A percentile compares a stretch with the other conserved stretches of the same genome.
These are phyloP conservation scores for Sylvicola fuscatus DNA, from an alignment of 2,888 invertebrate species.

Conservation along the genomic window DNA sequence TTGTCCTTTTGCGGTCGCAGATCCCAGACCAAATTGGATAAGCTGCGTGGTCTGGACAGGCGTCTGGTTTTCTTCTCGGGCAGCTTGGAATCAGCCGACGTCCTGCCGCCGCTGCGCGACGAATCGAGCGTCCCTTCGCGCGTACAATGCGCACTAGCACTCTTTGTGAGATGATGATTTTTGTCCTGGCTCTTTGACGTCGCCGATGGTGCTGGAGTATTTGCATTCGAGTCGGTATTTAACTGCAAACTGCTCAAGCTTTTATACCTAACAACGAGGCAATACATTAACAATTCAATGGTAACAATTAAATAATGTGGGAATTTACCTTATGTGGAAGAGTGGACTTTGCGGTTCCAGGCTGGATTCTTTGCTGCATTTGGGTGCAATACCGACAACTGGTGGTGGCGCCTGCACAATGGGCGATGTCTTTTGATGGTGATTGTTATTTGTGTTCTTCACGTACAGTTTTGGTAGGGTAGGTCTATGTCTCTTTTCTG, in stretches of 20 bases:
- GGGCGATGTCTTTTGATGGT: constrained; percentile 1
- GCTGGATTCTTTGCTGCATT: constrained; percentile 19
- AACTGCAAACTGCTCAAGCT: constrained; percentile 25
- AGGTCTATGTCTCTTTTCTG: constrained; percentile 56
- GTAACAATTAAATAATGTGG: constrained; percentile 1
- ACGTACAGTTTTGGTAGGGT: constrained; percentile 57
- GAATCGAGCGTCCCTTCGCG: constrained; percentile 72
- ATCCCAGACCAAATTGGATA: constrained; percentile 78
- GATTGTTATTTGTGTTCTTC: constrained; percentile 35
- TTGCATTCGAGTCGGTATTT: constrained; percentile 21
- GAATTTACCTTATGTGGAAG: constrained; percentile 24
- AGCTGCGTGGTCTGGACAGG: constrained; percentile 61
- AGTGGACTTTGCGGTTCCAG: constrained; percentile 26
- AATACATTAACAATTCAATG: neutral
- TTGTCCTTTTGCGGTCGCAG: constrained; percentile 27
- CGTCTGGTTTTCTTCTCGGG: constrained; percentile 67
- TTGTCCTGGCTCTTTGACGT: constrained; percentile 17
- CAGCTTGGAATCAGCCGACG: constrained; percentile 70
- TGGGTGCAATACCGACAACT: constrained; percentile 47
- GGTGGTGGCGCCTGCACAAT: constrained; percentile 26
- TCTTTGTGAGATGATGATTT: constrained; percentile 13
- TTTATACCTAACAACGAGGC: constrained; percentile 18
- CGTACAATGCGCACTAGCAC: constrained; percentile 23
- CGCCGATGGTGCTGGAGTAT: constrained; percentile 22
- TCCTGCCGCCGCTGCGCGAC: constrained; percentile 70